These are phyloP conservation scores for Oophaga sylvatica DNA, from an alignment of 2,797 vertebrate genomes.

Conservation along the genomic window DNA sequence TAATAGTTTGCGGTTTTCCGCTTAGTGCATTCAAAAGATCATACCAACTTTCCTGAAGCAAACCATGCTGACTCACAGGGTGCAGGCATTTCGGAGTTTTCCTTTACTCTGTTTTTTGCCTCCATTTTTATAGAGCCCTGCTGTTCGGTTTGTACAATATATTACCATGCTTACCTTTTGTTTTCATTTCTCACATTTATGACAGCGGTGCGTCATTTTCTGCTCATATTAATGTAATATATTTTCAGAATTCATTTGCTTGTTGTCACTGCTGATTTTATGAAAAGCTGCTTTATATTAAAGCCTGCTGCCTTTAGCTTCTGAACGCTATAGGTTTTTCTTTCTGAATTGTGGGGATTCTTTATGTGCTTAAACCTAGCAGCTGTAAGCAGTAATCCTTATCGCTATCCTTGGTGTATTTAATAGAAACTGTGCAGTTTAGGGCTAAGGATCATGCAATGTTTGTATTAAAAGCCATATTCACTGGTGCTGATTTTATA, in stretches of 20 bases:
- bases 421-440: slow-evolving; percentile 1
- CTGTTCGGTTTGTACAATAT: slow-evolving; percentile 35
- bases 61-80: slow-evolving; percentile 64
- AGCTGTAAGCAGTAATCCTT: not conserved
- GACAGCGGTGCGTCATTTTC: slow-evolving; percentile 28
- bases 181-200: slow-evolving; percentile 49
- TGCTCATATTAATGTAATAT: slow-evolving; percentile 34
- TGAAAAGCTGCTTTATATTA: slow-evolving; percentile 20
- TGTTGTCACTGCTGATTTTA: slow-evolving; percentile 38
- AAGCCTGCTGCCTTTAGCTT: not conserved
- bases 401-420: not conserved
- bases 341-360: slow-evolving; percentile 1
- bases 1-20: slow-evolving; percentile 65
- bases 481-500: not conserved
- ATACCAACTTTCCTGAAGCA: slow-evolving; percentile 58
- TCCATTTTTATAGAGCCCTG: slow-evolving; percentile 37
- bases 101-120: slow-evolving; percentile 22
- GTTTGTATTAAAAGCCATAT: not conserved
- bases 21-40: slow-evolving; percentile 65
- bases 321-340: slow-evolving; percentile 2
- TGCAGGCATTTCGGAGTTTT: slow-evolving; percentile 57
- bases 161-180: slow-evolving; percentile 36
- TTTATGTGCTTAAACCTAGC: not conserved
- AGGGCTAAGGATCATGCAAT: not conserved
- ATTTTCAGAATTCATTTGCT: slow-evolving; percentile 42